These are phyloP conservation scores for Cheilosia vernalis DNA, from an alignment of 2,888 invertebrate genomes.

Conservation along the genomic window DNA sequence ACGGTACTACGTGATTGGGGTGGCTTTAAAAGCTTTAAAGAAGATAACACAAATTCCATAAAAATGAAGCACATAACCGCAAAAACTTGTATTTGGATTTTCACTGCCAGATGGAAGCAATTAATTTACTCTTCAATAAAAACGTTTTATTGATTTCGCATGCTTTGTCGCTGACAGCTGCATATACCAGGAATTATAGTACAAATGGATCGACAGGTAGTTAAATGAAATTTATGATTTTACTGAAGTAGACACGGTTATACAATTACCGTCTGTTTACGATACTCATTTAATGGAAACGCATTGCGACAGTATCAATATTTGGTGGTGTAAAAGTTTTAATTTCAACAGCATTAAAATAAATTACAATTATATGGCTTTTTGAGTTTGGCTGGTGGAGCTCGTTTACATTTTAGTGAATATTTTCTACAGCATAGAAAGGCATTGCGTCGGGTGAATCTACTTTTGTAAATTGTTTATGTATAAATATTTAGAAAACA, in stretches of 20 bases:
- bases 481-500: too few relatives aligned
- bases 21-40: background rate
- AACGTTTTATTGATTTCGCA: conserved; percentile 2
- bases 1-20: background rate
- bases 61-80: background rate
- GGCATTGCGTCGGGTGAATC: too few relatives aligned
- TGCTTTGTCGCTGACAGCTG: background rate
- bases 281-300: background rate
- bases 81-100: background rate
- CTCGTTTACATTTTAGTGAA: too few relatives aligned
- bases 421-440: too few relatives aligned
- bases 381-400: too few relatives aligned
- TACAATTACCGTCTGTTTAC: background rate
- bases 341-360: too few relatives aligned
- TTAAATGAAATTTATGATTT: background rate
- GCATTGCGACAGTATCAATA: background rate
- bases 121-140: background rate
- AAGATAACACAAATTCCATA: conserved; percentile 4
- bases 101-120: background rate
- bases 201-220: background rate
- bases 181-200: background rate
- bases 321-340: too few relatives aligned
- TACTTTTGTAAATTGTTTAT: too few relatives aligned
- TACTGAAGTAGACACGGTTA: background rate
- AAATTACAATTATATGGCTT: too few relatives aligned